Evolutionary conservation across 2,888 invertebrate genomes (phyloP), one percentile per base, ranked within the genome.

Genomic region (Conchocele bisecta): DNA sequence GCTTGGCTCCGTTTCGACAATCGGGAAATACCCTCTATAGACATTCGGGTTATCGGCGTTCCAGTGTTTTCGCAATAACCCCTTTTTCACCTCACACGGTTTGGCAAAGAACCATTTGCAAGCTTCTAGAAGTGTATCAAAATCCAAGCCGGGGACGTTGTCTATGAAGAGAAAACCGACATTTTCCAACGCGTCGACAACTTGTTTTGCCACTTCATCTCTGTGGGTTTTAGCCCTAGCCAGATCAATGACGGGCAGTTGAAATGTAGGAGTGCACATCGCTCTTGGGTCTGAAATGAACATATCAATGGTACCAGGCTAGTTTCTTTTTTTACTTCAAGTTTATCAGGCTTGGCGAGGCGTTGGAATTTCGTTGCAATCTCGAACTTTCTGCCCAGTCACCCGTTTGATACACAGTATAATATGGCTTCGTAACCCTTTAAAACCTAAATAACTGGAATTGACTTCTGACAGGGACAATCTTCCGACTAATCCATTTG

Each of bases 1-100:
- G 33, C 82, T 83, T 5, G 75, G 75, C 57, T 79, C 82, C 0
- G 68, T 77, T 54, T 77, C 67, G 1, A 76, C 75, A 2, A 83
- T 73, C 0, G 85, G 85, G 46, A 84, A 85, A 65, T 82, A 85
- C 1, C 85, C 85, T 6, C 85, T 71, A 57, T 84, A 85, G 0
- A 81, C 70, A 57, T 84, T 83, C 11, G 39, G 24, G 29, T 79
- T 82, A 13, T 75, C 65, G 1, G 74, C 60, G 24, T 81, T 82
- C 81, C 82, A 84, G 17, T 54, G 53, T 13, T 81, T 76, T 39
- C 81, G 68, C 24, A 76, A 51, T 22, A 83, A 41, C 15, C 39
- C 48, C n/a, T 71, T 42, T 58, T 79, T 83, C 7, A 61, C 66
- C 29, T 80, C 76, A 17, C 69, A 56, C 0, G 79, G 68, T 31